These are phyloP conservation scores for Cairina moschata DNA, from an alignment of 2,113 vertebrate genomes.

Conservation along the genomic window DNA sequence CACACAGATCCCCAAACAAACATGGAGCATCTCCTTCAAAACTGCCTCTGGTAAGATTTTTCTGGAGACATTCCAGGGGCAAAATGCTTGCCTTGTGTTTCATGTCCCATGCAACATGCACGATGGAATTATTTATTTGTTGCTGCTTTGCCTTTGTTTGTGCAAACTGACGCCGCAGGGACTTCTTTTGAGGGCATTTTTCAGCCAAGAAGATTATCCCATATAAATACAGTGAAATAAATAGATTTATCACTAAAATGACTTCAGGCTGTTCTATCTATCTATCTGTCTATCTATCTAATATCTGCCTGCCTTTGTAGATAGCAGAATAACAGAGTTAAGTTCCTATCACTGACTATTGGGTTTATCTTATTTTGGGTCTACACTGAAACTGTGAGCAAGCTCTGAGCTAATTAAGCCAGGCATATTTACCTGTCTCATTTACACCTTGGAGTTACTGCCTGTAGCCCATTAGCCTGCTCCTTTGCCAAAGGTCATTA, in stretches of 20 bases:
- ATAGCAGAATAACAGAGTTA: conserved; percentile 5
- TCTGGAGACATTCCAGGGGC: conserved; percentile 31
- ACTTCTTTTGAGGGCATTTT: conserved; percentile 57
- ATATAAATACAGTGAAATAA: conserved; percentile 59
- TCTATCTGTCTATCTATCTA: background rate
- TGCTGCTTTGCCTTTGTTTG: conserved; percentile 64
- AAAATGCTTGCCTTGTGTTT: conserved; percentile 49
- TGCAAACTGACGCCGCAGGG: conserved; percentile 66
- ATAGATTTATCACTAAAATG: conserved; percentile 41
- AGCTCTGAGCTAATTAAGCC: background rate
- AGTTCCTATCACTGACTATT: background rate
- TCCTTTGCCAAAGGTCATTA: conserved; percentile 12
- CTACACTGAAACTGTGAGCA: conserved; percentile 55
- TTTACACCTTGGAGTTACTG: background rate
- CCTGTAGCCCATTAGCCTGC: background rate
- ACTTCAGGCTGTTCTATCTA: background rate
- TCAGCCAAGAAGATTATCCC: conserved; percentile 66
- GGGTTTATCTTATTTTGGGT: conserved; percentile 29
- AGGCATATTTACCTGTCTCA: background rate
- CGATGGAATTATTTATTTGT: conserved; percentile 64
- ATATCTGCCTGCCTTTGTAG: conserved; percentile 38
- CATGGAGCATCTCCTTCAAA: background rate
- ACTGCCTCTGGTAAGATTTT: conserved; percentile 29
- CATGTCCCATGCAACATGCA: background rate
- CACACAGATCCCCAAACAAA: background rate